A percentile compares a stretch with the other conserved stretches of the same genome.
These are phyloP conservation scores for Micromys minutus DNA, from an alignment of 2,113 vertebrate species.

Conservation along the genomic window DNA sequence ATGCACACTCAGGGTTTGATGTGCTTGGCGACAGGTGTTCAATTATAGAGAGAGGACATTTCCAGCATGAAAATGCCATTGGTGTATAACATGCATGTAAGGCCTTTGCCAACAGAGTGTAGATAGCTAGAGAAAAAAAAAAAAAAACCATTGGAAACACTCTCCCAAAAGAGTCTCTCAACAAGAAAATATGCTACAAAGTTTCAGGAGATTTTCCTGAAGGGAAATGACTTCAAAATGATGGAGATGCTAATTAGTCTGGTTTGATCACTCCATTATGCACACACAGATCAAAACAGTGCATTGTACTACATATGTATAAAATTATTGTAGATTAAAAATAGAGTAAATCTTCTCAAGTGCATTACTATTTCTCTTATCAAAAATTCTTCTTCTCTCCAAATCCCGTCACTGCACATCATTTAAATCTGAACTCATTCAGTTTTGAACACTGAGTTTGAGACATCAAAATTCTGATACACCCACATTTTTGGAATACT, in stretches of 20 bases:
- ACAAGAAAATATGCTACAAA: conserved; percentile 27
- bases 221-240: conserved; percentile 46
- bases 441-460: background rate
- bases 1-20: conserved; percentile 42
- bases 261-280: conserved; percentile 4
- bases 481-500: background rate
- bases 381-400: background rate
- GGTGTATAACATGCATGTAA: background rate
- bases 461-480: background rate
- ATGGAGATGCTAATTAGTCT: conserved; percentile 46
- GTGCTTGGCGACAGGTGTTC: conserved; percentile 59
- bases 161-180: conserved; percentile 28
- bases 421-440: background rate
- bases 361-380: background rate
- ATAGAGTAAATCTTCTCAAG: conserved; percentile 4
- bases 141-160: background rate
- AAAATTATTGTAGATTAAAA: conserved; percentile 1
- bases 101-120: background rate
- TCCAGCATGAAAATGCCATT: conserved; percentile 46
- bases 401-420: background rate
- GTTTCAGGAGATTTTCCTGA: conserved; percentile 1
- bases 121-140: background rate
- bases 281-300: background rate
- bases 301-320: background rate
- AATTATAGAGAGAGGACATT: conserved; percentile 60